phyloP scores from a whole-genome alignment of 1,140 invertebrate species.

The Hermetia illucens region DNA sequence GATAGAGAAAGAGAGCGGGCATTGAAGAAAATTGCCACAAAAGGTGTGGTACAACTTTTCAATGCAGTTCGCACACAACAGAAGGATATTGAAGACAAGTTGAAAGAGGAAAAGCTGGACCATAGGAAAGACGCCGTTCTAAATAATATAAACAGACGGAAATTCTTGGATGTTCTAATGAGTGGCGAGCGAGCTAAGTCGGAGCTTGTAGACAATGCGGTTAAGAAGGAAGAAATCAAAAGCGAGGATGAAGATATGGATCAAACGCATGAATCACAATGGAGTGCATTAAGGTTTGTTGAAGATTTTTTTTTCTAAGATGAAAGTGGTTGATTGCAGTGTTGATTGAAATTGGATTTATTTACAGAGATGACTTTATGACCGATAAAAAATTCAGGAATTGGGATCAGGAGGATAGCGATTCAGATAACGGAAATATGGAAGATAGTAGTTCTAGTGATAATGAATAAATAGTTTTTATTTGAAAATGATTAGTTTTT shows the following conservation, averaged over 20 bases:
- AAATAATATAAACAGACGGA: conserved; percentile 63
- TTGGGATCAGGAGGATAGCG: conserved; percentile 64
- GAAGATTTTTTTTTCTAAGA: conserved; percentile 1
- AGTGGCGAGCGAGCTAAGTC: conserved; percentile 46
- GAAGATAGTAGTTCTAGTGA: conserved; percentile 9
- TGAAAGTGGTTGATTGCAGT: background rate
- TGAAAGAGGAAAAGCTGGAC: conserved; percentile 59
- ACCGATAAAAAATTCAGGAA: conserved; percentile 79
- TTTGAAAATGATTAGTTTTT: background rate
- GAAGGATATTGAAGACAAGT: conserved; percentile 54
- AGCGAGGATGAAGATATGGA: conserved; percentile 32
- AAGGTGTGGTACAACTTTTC: conserved; percentile 82
- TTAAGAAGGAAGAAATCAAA: conserved; percentile 30
- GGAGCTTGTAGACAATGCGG: conserved; percentile 36
- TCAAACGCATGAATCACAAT: conserved; percentile 25
- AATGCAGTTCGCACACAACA: conserved; percentile 81
- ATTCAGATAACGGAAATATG: conserved; percentile 23
- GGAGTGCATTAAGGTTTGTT: conserved; percentile 38
- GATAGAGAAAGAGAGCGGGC: conserved; percentile 59
- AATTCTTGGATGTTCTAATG: conserved; percentile 73
- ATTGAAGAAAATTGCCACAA: conserved; percentile 72
- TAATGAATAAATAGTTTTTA: conserved; percentile 1
- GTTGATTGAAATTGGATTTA: conserved; percentile 33
- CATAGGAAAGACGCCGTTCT: conserved; percentile 69
- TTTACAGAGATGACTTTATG: conserved; percentile 70